Base-by-base conservation (phyloP, 1,140 invertebrate genomes). In the Condylostylus longicornis region DNA sequence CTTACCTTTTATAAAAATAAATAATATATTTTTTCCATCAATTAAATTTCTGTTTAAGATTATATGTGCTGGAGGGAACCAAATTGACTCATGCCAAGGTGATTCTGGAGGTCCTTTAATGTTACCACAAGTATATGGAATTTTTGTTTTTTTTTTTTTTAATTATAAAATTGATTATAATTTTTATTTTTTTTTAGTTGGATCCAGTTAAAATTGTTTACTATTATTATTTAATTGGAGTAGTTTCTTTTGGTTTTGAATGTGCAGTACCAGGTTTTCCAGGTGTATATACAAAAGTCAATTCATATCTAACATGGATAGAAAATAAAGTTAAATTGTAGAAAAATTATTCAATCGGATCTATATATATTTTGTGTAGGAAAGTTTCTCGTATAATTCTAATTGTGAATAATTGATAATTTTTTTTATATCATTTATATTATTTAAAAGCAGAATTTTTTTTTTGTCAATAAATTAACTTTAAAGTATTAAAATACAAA, bases 71-170 rank as follows among this genome's bases (percentile, higher is more conserved):
- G 57, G 57, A 22, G 55, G 47, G 41, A 52, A 51, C 1, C 75
- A 75, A 17, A 78, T 78, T 49, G 86, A 89, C 53, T 74, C 84
- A 18, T 90, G 85, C 52, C 77, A 84, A 68, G 84, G 84, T 29
- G 84, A 89, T 62, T 87, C 82, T 35, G 84, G 84, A 14, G 85
- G 85, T 32, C 56, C 56, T 32, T 53, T 88, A 7, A 84, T 87
- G 78, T 55, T 64, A 42, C 66, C 65, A 8, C 48, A 57, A 51
- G 54, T 57, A 38, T 28, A 23, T 13, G 17, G 22, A 30, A 29
- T 35, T 8, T 21, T 33, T 32, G 25, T 10, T 27, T 23, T 31
- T 7, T 33, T 36, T 36, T 35, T 6, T 20, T 2, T 22, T 38
- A 33, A n/a, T 27, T 13, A 27, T n/a, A 4, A 27, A 27, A 27